These are phyloP conservation scores for Pungitius pungitius DNA, from an alignment of 2,113 vertebrate species.

Conservation along the genomic window DNA sequence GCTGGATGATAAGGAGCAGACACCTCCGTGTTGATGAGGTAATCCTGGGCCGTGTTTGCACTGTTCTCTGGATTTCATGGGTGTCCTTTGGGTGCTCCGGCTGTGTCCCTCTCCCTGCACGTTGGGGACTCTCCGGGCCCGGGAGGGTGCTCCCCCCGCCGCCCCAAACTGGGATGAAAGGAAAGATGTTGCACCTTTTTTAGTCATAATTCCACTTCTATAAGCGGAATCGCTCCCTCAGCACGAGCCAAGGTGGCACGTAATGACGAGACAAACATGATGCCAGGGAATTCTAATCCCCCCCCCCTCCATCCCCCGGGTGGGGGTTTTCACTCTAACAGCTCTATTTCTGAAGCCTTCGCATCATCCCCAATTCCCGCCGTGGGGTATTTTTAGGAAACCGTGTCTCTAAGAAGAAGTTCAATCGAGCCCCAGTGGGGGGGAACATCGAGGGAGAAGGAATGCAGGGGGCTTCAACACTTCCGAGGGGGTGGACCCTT, in stretches of 20 bases:
- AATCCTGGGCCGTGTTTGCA: neutral
- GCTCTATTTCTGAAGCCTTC: slow-evolving; percentile 60
- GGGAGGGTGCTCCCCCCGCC: neutral
- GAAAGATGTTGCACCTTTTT: too few species aligned
- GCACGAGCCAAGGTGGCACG: slow-evolving; percentile 21
- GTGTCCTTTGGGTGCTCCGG: slow-evolving; percentile 13
- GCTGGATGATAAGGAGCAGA: neutral
- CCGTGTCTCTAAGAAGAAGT: slow-evolving; percentile 58
- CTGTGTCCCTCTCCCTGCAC: neutral
- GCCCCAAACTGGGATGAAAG: too few species aligned
- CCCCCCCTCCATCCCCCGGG: slow-evolving; percentile 38
- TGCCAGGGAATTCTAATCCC: slow-evolving; percentile 61
- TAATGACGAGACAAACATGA: slow-evolving; percentile 36
- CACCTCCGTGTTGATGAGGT: neutral
- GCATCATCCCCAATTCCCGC: slow-evolving; percentile 44
- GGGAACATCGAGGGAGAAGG: slow-evolving; percentile 3
- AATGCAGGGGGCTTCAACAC: neutral
- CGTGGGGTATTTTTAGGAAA: slow-evolving; percentile 69
- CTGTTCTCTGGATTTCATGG: neutral
- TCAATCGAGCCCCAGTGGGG: neutral
- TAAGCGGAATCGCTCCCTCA: neutral
- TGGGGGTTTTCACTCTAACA: slow-evolving; percentile 32
- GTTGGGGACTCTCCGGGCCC: neutral
- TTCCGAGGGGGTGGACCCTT: slow-evolving; percentile 19
- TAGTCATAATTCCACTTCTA: too few species aligned